phyloP scores from a whole-genome alignment of 1,140 invertebrate species.

The Drosophila equinoxialis region DNA sequence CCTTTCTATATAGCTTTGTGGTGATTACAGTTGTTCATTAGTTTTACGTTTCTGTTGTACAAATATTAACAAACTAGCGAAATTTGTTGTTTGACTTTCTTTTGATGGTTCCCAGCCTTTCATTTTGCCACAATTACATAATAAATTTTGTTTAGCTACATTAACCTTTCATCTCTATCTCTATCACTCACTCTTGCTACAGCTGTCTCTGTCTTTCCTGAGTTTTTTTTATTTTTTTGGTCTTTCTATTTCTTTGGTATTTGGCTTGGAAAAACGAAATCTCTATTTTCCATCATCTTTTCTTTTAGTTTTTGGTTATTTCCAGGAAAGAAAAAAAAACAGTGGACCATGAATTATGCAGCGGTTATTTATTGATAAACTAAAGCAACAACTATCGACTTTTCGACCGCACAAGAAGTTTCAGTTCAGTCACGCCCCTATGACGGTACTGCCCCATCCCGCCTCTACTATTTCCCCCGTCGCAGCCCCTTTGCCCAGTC shows the following conservation, averaged over 20 bases:
- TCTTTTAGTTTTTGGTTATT: neutral
- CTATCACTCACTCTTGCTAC: neutral
- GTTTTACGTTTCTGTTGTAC: too few species aligned
- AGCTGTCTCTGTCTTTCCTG: neutral
- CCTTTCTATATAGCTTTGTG: too few species aligned
- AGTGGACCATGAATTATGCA: slow-evolving; percentile 25
- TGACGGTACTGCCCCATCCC: too few species aligned
- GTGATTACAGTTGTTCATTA: too few species aligned
- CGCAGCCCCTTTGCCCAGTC: neutral
- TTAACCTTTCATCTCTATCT: slow-evolving; percentile 14
- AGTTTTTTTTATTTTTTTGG: neutral
- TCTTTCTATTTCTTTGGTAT: neutral
- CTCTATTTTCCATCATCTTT: slow-evolving; percentile 3
- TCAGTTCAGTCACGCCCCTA: slow-evolving; percentile 3
- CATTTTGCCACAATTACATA: slow-evolving; percentile 12
- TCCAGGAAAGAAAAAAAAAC: neutral
- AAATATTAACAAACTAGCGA: neutral
- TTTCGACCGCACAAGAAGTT: slow-evolving; percentile 36
- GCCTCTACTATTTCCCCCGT: neutral
- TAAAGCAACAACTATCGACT: slow-evolving; percentile 13
- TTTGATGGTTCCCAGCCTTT: slow-evolving; percentile 9
- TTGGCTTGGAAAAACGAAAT: slow-evolving; percentile 5
- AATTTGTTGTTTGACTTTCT: neutral
- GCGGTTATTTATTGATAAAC: slow-evolving; percentile 43
- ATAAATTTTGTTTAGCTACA: slow-evolving; percentile 11